These are phyloP conservation scores for Tipula unca DNA, from an alignment of 2,888 invertebrate genomes.

Conservation along the genomic window DNA sequence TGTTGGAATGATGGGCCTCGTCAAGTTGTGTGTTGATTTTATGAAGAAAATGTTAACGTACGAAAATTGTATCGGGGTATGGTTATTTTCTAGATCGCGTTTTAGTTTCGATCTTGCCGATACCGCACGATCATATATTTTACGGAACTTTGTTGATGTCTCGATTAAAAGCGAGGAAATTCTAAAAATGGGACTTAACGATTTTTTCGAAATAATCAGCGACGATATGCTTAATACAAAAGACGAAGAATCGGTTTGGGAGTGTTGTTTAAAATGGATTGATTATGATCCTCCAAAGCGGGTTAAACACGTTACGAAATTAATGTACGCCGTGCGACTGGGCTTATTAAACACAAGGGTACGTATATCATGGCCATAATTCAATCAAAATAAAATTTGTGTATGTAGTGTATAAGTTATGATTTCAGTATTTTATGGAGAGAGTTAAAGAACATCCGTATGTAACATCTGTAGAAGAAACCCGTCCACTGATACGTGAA, in stretches of 20 bases:
- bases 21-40: constrained; percentile 72
- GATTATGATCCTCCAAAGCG: constrained; percentile 64
- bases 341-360: constrained; percentile 73
- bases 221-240: constrained; percentile 81
- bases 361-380: constrained; percentile 25
- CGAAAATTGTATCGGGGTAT: constrained; percentile 75
- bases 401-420: not conserved
- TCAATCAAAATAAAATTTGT: not conserved
- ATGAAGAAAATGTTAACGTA: constrained; percentile 59
- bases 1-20: constrained; percentile 71
- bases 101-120: constrained; percentile 64
- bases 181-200: constrained; percentile 59
- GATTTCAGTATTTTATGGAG: constrained; percentile 75
- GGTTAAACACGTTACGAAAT: constrained; percentile 62
- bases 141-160: constrained; percentile 69
- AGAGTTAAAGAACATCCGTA: constrained; percentile 82
- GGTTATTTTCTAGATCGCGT: constrained; percentile 70
- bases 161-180: constrained; percentile 66
- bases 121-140: constrained; percentile 50
- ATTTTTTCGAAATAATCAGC: constrained; percentile 66
- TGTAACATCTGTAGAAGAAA: constrained; percentile 72
- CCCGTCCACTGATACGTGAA: constrained; percentile 82
- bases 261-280: constrained; percentile 79
- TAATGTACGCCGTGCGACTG: constrained; percentile 73
- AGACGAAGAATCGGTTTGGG: constrained; percentile 82